Conservation (phyloP, 1,140 invertebrate species). For the Magallana ariakensis region DNA sequence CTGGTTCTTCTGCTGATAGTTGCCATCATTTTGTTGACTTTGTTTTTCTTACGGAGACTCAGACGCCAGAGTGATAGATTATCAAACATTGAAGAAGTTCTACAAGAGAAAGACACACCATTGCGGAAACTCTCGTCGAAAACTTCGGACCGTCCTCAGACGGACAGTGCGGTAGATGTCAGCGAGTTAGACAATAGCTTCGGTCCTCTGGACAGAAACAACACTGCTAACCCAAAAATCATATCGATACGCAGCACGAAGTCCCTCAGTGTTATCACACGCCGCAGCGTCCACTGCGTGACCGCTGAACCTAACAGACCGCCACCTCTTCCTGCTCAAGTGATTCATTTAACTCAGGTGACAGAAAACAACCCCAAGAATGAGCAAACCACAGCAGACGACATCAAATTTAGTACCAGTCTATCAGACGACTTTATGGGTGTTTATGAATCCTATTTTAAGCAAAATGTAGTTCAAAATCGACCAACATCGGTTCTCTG, state of each 20-base stretch:
- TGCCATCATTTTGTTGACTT: slow-evolving; percentile 19
- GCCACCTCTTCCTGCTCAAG: neutral
- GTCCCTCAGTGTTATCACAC: neutral
- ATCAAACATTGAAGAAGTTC: slow-evolving; percentile 5
- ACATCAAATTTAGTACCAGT: slow-evolving; percentile 23
- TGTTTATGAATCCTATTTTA: neutral
- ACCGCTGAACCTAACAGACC: neutral
- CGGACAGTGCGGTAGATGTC: slow-evolving; percentile 42
- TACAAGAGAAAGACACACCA: neutral
- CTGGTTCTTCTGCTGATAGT: slow-evolving; percentile 31
- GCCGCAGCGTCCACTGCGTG: neutral
- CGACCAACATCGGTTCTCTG: slow-evolving; percentile 29
- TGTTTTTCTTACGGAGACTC: slow-evolving; percentile 17
- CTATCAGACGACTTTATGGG: neutral
- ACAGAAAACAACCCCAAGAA: neutral
- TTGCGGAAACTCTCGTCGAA: neutral
- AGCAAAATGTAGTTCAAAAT: neutral
- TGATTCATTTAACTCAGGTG: neutral
- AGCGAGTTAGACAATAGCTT: slow-evolving; percentile 16
- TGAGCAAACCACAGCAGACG: neutral
- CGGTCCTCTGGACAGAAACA: neutral
- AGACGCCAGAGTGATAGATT: slow-evolving; percentile 32
- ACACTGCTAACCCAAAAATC: neutral
- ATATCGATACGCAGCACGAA: slow-evolving; percentile 1
- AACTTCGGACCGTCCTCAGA: neutral